Percentiles rank a stretch among this genome's conserved stretches.
Evolutionary conservation across 1,140 invertebrate genomes (phyloP).

Genomic region (Proales similis): DNA sequence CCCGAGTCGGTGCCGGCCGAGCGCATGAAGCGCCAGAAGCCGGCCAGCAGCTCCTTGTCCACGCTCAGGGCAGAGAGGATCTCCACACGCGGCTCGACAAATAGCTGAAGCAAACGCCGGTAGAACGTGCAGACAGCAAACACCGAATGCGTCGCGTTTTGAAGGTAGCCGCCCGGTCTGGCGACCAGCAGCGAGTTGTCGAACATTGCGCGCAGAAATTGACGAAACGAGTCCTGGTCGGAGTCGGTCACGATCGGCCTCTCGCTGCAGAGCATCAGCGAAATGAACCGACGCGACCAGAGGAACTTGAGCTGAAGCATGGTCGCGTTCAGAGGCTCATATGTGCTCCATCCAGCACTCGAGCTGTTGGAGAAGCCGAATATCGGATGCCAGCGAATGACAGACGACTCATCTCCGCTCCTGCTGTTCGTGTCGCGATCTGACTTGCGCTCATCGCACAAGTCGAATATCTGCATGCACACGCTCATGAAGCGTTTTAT

Average conservation of each 20-base stretch:
- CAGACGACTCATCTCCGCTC: neutral
- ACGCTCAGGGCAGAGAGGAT: slow-evolving; percentile 27
- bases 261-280: slow-evolving; percentile 17
- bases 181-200: slow-evolving; percentile 29
- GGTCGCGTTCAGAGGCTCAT: slow-evolving; percentile 15
- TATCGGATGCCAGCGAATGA: slow-evolving; percentile 28
- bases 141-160: slow-evolving; percentile 1
- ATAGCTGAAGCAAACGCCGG: slow-evolving; percentile 29
- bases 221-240: slow-evolving; percentile 4
- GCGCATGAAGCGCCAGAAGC: slow-evolving; percentile 21
- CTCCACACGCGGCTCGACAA: slow-evolving; percentile 25
- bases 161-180: slow-evolving; percentile 16
- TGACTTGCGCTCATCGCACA: neutral
- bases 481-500: slow-evolving; percentile 21
- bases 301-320: slow-evolving; percentile 29
- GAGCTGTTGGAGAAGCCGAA: slow-evolving; percentile 12
- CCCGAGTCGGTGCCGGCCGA: slow-evolving; percentile 16
- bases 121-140: slow-evolving; percentile 30
- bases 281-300: slow-evolving; percentile 22
- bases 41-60: slow-evolving; percentile 15
- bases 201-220: slow-evolving; percentile 27
- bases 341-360: neutral
- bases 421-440: neutral
- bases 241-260: slow-evolving; percentile 6
- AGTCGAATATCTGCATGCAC: slow-evolving; percentile 24